Evolutionary conservation across 2,797 vertebrate genomes (phyloP), one percentile per base, ranked within the genome.

Genomic region (Phrynocephalus vlangalii): DNA sequence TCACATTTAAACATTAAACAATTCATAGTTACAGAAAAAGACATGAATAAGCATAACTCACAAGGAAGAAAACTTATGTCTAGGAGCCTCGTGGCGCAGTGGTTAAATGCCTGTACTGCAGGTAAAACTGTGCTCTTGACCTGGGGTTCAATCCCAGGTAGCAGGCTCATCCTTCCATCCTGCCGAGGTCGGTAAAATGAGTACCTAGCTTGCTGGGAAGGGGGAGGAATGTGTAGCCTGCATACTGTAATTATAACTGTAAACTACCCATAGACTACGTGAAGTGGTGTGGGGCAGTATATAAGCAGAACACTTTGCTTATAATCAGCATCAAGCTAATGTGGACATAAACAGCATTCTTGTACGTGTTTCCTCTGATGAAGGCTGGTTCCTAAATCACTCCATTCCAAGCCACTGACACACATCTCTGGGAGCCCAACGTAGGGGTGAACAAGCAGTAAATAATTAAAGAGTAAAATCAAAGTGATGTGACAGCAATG

Each of bases 391-490:
- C 28, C 38, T 52, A 33, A 66, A 5, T 70, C 24, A 70, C 66
- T 56, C 78, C 22, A 84, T 83, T 79, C 75, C 48, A 50, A 88
- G 79, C 77, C 76, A 79, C 63, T 88, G 48, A 50, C 33, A 30
- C 38, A 52, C 48, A 79, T 63, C 70, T 22, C 20, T 50, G 56
- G 56, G 28, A 50, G 4, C 16, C 52, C 60, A 52, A 6, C 26
- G 3, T 1, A 87, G 50, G 33, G 16, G 30, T 83, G 68, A 68
- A 33, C 18, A 87, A 83, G 22, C 24, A 84, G 38, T 63, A 50
- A 79, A 71, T 70, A 88, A 84, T 84, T 75, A 75, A 60, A 63
- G 76, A 73, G 67, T 50, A 63, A 72, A 79, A 79, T 79, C 67
- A 71, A 79, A 30, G 79, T 10, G 28, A 79, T 73, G 38, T 79